phyloP scores from a whole-genome alignment of 2,888 invertebrate genomes.

The Philaethria dido region DNA sequence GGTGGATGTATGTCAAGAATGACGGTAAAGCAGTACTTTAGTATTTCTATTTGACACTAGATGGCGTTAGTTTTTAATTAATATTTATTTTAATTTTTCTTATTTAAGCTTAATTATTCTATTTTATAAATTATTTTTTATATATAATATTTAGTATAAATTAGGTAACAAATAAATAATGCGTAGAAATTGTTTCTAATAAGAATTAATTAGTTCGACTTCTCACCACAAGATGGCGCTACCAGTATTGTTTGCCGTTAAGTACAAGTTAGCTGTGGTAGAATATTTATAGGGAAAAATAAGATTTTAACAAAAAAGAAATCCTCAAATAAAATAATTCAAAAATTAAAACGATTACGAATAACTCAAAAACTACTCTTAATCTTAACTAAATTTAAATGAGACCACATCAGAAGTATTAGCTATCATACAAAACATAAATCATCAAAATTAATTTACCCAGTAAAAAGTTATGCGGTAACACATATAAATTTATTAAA shows the following conservation, averaged over 20 bases:
- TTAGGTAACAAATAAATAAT: not conserved
- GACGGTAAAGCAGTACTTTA: conserved; percentile 61
- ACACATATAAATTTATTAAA: too few relatives aligned
- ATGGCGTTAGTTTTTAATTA: conserved; percentile 32
- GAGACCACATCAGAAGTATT: too few relatives aligned
- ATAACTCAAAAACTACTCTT: too few relatives aligned
- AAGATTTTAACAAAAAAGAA: too few relatives aligned
- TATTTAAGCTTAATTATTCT: not conserved
- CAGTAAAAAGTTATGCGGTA: too few relatives aligned
- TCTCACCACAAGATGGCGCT: conserved; percentile 66
- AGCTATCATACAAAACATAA: too few relatives aligned
- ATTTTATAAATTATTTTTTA: not conserved
- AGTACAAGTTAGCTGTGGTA: conserved; percentile 23
- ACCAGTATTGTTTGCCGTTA: conserved; percentile 46
- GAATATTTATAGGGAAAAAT: conserved; percentile 41
- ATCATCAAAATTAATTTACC: too few relatives aligned
- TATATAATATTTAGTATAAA: not conserved
- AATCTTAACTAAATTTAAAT: too few relatives aligned
- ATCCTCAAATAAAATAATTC: too few relatives aligned
- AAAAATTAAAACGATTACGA: too few relatives aligned
- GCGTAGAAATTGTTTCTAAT: not conserved
- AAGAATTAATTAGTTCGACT: conserved; percentile 44
- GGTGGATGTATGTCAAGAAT: conserved; percentile 45
- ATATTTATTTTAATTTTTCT: not conserved
- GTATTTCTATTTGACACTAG: conserved; percentile 43